A percentile compares a stretch with the other conserved stretches of the same genome.
These are phyloP conservation scores for Dasypus novemcinctus DNA, from an alignment of 2,113 vertebrate genomes.

Conservation along the genomic window DNA sequence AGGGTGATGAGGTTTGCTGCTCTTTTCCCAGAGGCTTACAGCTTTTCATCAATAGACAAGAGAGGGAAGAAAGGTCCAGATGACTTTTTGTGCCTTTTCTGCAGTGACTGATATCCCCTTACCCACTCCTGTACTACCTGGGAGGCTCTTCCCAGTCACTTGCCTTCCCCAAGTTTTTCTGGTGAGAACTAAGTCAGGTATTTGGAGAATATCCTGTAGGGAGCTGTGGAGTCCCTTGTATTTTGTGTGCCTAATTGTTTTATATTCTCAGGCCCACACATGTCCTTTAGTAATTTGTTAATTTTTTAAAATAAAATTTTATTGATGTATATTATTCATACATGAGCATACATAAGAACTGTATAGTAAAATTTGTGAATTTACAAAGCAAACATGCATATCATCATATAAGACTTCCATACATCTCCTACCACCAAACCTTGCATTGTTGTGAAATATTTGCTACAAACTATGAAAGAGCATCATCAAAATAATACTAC, in stretches of 20 bases:
- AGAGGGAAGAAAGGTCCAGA: background rate
- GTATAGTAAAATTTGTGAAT: too few species aligned
- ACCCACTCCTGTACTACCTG: background rate
- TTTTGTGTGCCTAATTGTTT: background rate
- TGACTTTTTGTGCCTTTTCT: background rate
- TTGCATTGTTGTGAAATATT: too few species aligned
- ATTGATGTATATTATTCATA: too few species aligned
- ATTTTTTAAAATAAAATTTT: too few species aligned
- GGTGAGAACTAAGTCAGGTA: background rate
- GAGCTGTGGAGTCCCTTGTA: background rate
- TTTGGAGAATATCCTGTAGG: background rate
- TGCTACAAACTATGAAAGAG: too few species aligned
- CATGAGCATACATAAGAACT: too few species aligned
- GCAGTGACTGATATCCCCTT: background rate
- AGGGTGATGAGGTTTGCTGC: background rate
- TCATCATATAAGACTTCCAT: too few species aligned
- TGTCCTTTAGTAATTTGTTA: background rate
- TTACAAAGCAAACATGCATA: too few species aligned
- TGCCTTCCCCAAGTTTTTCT: background rate
- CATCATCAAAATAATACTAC: too few species aligned
- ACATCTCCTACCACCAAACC: too few species aligned
- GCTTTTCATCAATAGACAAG: background rate
- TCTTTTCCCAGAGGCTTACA: background rate
- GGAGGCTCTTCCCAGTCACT: background rate
- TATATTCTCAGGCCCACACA: background rate